phyloP scores from a whole-genome alignment of 2,113 vertebrate genomes.

The Steatornis caripensis region DNA sequence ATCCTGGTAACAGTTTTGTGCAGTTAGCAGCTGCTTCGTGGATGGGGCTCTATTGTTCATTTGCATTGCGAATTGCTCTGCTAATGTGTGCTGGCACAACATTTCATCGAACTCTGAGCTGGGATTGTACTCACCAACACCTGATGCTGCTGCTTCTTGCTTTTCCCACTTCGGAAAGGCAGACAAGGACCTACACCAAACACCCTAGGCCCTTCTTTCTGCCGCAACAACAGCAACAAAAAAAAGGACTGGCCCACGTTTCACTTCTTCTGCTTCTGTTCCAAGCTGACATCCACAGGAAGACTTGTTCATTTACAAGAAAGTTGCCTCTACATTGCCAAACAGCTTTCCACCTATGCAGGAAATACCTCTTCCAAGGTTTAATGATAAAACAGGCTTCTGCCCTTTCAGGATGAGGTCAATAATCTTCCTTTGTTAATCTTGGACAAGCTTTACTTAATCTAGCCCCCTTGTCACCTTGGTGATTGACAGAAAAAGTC shows the following conservation, averaged over 20 bases:
- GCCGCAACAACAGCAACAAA: not conserved
- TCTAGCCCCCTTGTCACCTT: conserved; percentile 74
- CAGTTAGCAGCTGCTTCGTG: conserved; percentile 38
- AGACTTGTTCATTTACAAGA: not conserved
- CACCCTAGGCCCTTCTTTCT: not conserved
- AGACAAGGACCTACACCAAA: not conserved
- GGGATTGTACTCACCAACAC: conserved; percentile 2
- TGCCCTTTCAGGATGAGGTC: conserved; percentile 77
- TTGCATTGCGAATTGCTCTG: not conserved
- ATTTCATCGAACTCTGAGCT: not conserved
- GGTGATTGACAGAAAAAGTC: conserved; percentile 66
- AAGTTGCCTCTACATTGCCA: not conserved
- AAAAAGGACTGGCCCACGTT: not conserved
- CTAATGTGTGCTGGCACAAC: not conserved
- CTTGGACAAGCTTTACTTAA: conserved; percentile 84
- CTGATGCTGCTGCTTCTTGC: not conserved
- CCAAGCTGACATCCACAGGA: not conserved
- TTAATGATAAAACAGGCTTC: conserved; percentile 74
- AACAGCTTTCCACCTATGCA: conserved; percentile 24
- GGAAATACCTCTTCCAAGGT: conserved; percentile 63
- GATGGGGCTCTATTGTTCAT: not conserved
- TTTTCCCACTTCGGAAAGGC: not conserved
- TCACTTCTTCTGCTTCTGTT: not conserved
- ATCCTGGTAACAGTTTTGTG: conserved; percentile 35
- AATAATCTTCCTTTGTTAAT: conserved; percentile 80